Evolutionary conservation across 1,140 invertebrate genomes (phyloP).

Genomic region (Metaphire vulgaris): DNA sequence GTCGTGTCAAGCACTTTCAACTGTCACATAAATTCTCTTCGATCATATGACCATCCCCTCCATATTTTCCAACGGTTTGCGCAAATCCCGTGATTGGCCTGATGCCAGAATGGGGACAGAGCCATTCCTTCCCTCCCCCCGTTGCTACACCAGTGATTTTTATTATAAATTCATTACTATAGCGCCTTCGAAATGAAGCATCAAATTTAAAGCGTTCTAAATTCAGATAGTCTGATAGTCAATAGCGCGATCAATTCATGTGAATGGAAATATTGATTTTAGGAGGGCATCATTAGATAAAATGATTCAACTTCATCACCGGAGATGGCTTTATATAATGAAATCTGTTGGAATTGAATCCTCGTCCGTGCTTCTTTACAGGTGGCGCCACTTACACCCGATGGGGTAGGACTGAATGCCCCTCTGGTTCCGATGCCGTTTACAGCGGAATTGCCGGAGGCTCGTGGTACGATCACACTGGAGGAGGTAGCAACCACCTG

Average conservation of each 20-base stretch:
- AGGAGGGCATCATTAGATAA: background rate
- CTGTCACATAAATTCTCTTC: no score
- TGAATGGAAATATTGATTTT: background rate
- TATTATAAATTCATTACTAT: no score
- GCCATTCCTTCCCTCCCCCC: no score
- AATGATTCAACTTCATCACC: background rate
- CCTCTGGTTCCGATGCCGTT: background rate
- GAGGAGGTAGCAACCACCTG: slow-evolving; percentile 1
- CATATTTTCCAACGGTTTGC: no score
- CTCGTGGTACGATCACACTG: slow-evolving; percentile 2
- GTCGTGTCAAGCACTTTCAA: no score
- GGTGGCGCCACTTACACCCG: background rate
- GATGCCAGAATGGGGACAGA: no score
- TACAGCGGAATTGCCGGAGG: background rate
- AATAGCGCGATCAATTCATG: background rate
- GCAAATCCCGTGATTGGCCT: no score
- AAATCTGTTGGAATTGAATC: background rate
- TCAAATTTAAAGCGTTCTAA: background rate
- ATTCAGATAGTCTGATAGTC: background rate
- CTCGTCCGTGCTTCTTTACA: background rate
- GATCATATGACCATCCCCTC: no score
- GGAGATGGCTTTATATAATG: background rate
- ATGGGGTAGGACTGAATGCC: background rate
- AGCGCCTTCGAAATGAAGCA: background rate
- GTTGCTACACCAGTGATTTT: no score